Evolutionary conservation across 92 coral and sea anemone genomes (phyloP).

Genomic region (Palythoa heliodiscus): DNA sequence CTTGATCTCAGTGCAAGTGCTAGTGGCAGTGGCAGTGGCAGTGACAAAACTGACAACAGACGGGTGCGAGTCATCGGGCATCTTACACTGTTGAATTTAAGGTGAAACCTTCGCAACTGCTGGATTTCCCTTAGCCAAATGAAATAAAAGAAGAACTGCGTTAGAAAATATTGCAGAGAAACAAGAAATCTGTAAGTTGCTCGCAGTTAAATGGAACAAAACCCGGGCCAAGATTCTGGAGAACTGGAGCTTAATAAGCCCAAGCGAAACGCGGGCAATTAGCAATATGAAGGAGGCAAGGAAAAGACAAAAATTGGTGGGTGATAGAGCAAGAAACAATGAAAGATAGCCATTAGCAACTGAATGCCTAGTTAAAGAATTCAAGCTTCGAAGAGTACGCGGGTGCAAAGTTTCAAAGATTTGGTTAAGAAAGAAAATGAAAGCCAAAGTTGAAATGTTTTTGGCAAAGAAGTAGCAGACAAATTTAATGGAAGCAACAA

Average conservation of each 20-base stretch:
- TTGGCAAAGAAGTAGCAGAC: slow-evolving; percentile 45
- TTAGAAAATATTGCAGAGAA: slow-evolving; percentile 27
- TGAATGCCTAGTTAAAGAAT: slow-evolving; percentile 38
- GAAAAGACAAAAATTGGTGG: slow-evolving; percentile 20
- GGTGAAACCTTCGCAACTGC: neutral
- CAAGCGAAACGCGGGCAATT: slow-evolving; percentile 31
- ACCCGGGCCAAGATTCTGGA: slow-evolving; percentile 9
- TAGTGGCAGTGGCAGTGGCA: neutral
- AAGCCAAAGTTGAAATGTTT: slow-evolving; percentile 37
- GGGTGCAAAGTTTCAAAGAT: slow-evolving; percentile 66
- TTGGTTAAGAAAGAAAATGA: slow-evolving; percentile 60
- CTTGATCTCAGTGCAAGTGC: neutral
- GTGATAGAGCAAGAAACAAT: slow-evolving; percentile 24
- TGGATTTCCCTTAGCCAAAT: slow-evolving; percentile 35
- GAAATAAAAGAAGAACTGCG: slow-evolving; percentile 27
- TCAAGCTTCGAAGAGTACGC: slow-evolving; percentile 55
- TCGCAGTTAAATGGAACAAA: slow-evolving; percentile 41
- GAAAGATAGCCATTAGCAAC: slow-evolving; percentile 38
- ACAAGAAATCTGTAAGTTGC: slow-evolving; percentile 20
- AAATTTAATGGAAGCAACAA: slow-evolving; percentile 61
- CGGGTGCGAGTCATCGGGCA: too few species aligned
- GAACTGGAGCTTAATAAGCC: slow-evolving; percentile 42
- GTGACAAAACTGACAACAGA: too few species aligned
- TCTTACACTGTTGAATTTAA: slow-evolving; percentile 18
- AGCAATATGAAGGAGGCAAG: slow-evolving; percentile 39